phyloP scores from a whole-genome alignment of 1,140 invertebrate genomes.

The Drosophila lacteicornis region DNA sequence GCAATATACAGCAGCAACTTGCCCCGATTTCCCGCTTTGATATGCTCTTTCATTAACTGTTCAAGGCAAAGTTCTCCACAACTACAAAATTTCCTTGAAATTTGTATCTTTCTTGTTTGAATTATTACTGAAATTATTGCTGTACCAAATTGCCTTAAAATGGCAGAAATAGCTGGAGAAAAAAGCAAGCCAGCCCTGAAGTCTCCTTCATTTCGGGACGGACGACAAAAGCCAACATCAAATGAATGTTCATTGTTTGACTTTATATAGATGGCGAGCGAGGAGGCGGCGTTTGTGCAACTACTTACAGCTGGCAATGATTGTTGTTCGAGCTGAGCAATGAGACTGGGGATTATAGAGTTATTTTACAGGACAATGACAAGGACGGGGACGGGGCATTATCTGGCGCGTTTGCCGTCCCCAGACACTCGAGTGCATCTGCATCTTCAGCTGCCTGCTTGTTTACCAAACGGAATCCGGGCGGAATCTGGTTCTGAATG shows the following conservation, averaged over 20 bases:
- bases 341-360: slow-evolving; percentile 53
- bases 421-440: slow-evolving; percentile 55
- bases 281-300: slow-evolving; percentile 38
- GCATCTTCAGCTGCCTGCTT: slow-evolving; percentile 50
- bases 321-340: slow-evolving; percentile 54
- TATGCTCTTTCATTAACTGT: slow-evolving; percentile 24
- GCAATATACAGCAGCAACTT: slow-evolving; percentile 3
- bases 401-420: slow-evolving; percentile 55
- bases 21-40: slow-evolving; percentile 24
- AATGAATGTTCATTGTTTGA: slow-evolving; percentile 56
- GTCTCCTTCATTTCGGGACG: slow-evolving; percentile 6
- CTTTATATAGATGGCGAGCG: slow-evolving; percentile 21
- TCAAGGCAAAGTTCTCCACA: slow-evolving; percentile 6
- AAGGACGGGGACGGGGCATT: slow-evolving; percentile 36
- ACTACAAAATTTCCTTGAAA: slow-evolving; percentile 7
- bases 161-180: slow-evolving; percentile 8
- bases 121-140: slow-evolving; percentile 32
- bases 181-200: slow-evolving; percentile 7
- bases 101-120: slow-evolving; percentile 13
- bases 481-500: slow-evolving; percentile 39
- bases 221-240: slow-evolving; percentile 38
- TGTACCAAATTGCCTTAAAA: slow-evolving; percentile 30
- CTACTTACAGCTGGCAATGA: slow-evolving; percentile 58
- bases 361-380: slow-evolving; percentile 62
- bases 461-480: slow-evolving; percentile 35